Percentiles rank a stretch among this genome's conserved stretches.
These are phyloP conservation scores for Cordilura impudica DNA, from an alignment of 2,888 invertebrate species.

Conservation along the genomic window DNA sequence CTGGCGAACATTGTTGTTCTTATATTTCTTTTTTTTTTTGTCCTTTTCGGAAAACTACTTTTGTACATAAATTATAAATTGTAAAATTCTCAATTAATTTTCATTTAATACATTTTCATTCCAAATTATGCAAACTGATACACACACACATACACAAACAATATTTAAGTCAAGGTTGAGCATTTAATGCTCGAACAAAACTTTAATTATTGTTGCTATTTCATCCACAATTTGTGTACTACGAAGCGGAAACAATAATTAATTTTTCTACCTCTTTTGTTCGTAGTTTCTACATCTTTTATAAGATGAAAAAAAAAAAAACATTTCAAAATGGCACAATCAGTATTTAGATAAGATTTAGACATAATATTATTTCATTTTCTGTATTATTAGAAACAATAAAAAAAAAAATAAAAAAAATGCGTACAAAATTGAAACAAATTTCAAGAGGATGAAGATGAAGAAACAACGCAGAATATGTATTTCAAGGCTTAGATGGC, in stretches of 20 bases:
- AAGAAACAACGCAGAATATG: background rate
- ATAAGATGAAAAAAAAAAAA: background rate
- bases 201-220: background rate
- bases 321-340: slow-evolving; percentile 10
- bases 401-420: background rate
- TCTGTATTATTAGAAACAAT: slow-evolving; percentile 22
- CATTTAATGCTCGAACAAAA: background rate
- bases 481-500: slow-evolving; percentile 3
- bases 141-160: background rate
- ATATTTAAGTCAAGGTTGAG: background rate
- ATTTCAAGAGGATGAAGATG: slow-evolving; percentile 3
- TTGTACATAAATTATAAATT: no score
- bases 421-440: background rate
- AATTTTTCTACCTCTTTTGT: slow-evolving; percentile 26
- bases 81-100: no score
- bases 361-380: slow-evolving; percentile 11
- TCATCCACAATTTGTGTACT: background rate
- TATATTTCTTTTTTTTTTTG: no score
- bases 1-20: no score
- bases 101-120: background rate
- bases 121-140: background rate
- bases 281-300: slow-evolving; percentile 2
- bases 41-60: no score
- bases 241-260: slow-evolving; percentile 37
- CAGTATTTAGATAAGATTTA: slow-evolving; percentile 13